These are phyloP conservation scores for Platichthys stellatus DNA, from an alignment of 2,113 vertebrate species.

Conservation along the genomic window DNA sequence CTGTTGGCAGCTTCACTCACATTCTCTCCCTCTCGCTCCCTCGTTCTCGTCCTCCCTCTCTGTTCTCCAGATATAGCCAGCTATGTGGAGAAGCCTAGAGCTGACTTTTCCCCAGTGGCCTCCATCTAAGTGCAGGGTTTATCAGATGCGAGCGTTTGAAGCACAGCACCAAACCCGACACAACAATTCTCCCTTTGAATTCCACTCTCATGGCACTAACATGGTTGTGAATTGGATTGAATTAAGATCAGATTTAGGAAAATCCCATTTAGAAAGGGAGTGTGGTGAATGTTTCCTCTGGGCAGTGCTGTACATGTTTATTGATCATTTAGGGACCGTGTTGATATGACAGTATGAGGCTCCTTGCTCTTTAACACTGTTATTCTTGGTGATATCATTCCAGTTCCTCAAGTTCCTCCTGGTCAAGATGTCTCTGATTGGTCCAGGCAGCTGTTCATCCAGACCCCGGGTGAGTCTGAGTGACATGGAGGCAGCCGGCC, in stretches of 20 bases:
- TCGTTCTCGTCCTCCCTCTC: not conserved
- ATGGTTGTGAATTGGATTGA: not conserved
- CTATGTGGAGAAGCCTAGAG: slow-evolving; percentile 52
- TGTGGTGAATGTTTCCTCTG: not conserved
- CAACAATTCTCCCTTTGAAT: slow-evolving; percentile 3
- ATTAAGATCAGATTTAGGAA: slow-evolving; percentile 12
- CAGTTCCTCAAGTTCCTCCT: not conserved
- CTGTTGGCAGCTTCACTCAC: slow-evolving; percentile 66
- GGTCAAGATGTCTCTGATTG: not conserved
- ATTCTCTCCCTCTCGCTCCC: slow-evolving; percentile 42
- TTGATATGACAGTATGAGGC: not conserved
- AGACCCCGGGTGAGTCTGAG: not conserved
- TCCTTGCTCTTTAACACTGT: not conserved
- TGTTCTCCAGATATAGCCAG: slow-evolving; percentile 70
- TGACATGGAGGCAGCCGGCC: too few species aligned
- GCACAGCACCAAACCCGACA: not conserved
- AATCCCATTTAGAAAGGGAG: not conserved
- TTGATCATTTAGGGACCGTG: not conserved
- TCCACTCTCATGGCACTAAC: slow-evolving; percentile 4
- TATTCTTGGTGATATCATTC: too few species aligned
- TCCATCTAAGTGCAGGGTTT: slow-evolving; percentile 18
- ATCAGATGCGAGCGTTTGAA: slow-evolving; percentile 37
- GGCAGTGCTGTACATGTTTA: not conserved
- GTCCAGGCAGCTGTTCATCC: not conserved
- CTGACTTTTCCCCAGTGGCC: slow-evolving; percentile 42